Percentiles rank a stretch among this genome's conserved stretches.
These are phyloP conservation scores for Tipula confusa DNA, from an alignment of 2,888 invertebrate genomes.

Conservation along the genomic window DNA sequence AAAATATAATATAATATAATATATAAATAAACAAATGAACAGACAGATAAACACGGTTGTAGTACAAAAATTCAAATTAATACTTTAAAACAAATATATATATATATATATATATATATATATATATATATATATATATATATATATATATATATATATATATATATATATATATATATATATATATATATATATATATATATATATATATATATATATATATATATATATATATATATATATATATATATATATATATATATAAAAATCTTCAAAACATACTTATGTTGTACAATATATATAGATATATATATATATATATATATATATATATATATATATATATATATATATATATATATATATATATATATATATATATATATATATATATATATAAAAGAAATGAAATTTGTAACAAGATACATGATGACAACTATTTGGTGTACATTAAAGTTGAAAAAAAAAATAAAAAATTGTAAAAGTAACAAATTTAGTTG, in stretches of 20 bases:
- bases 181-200: too few relatives aligned
- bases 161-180: too few relatives aligned
- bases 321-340: too few relatives aligned
- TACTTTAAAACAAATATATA: not conserved
- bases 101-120: not conserved
- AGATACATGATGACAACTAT: slow-evolving; percentile 25
- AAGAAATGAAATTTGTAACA: slow-evolving; percentile 3
- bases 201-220: too few relatives aligned
- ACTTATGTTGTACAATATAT: not conserved
- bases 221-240: not conserved
- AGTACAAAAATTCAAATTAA: not conserved
- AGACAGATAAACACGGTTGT: slow-evolving; percentile 12
- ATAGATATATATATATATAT: not conserved
- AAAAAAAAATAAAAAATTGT: not conserved
- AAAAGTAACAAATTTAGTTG: slow-evolving; percentile 20
- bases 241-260: not conserved
- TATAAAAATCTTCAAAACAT: not conserved
- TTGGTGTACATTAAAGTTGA: slow-evolving; percentile 25
- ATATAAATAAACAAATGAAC: not conserved
- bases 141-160: too few relatives aligned
- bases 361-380: too few relatives aligned
- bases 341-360: too few relatives aligned
- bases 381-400: not conserved
- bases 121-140: too few relatives aligned
- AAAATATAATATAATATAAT: not conserved